Evolutionary conservation across 2,113 vertebrate species (phyloP).

Genomic region (Australoheros scitulus): DNA sequence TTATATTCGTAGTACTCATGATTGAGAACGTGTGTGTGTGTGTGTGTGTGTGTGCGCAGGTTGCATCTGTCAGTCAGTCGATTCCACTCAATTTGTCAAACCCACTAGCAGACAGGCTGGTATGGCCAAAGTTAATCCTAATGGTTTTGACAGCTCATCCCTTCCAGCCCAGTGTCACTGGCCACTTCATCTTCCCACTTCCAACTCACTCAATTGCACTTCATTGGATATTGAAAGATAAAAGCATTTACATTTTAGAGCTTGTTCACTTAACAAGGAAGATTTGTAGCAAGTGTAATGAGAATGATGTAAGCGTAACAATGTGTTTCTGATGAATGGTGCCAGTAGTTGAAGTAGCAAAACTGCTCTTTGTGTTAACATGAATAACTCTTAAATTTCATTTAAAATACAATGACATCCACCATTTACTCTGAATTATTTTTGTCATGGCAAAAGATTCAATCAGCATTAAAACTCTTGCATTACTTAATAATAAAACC

Average conservation of each 20-base stretch:
- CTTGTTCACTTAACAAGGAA: background rate
- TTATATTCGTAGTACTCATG: background rate
- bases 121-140: constrained; percentile 65
- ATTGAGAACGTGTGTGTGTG: background rate
- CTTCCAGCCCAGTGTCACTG: constrained; percentile 66
- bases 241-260: background rate
- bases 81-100: constrained; percentile 82
- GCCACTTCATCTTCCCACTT: constrained; percentile 7
- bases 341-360: background rate
- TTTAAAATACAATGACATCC: background rate
- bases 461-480: background rate
- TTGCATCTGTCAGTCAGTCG: constrained; percentile 79
- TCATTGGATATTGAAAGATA: background rate
- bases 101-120: constrained; percentile 21
- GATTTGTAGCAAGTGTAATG: background rate
- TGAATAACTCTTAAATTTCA: background rate
- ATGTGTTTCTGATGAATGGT: background rate
- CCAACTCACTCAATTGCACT: constrained; percentile 17
- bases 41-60: background rate
- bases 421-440: background rate
- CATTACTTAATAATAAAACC: background rate
- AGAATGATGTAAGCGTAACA: background rate
- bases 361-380: background rate
- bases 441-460: background rate
- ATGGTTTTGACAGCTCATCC: constrained; percentile 80